A percentile compares a stretch with the other conserved stretches of the same genome.
Evolutionary conservation across 2,113 vertebrate species (phyloP).

Genomic region (Odobenus rosmarus): DNA sequence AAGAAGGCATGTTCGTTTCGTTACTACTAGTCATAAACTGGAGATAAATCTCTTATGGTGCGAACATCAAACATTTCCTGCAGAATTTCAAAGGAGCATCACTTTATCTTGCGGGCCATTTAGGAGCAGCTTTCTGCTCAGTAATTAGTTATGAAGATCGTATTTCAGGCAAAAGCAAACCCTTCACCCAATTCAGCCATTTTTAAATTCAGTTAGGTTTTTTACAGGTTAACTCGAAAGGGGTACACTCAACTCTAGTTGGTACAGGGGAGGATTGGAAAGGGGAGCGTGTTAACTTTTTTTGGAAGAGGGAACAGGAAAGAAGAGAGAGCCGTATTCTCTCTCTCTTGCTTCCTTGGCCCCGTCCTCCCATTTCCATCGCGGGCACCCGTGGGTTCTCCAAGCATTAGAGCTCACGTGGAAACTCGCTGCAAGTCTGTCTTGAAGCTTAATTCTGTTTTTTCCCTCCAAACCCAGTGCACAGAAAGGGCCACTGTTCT

Average conservation of each 20-base stretch:
- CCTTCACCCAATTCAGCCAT: neutral
- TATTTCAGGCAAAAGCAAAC: neutral
- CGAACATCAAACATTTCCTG: slow-evolving; percentile 46
- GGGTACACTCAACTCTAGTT: neutral
- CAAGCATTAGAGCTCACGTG: neutral
- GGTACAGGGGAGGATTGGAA: too few species aligned
- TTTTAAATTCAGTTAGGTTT: neutral
- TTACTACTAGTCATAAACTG: neutral
- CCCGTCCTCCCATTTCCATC: neutral
- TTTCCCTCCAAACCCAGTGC: neutral
- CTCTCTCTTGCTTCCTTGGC: neutral
- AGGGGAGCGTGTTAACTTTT: neutral
- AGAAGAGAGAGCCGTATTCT: neutral
- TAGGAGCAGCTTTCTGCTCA: neutral
- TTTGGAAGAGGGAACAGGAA: neutral
- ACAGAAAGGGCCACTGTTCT: neutral
- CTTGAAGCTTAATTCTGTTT: neutral
- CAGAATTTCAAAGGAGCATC: neutral
- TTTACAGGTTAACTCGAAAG: neutral
- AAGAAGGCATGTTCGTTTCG: neutral
- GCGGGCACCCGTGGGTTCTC: neutral
- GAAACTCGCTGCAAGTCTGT: neutral
- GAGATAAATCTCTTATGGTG: slow-evolving; percentile 2
- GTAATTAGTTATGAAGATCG: neutral
- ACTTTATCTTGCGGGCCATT: neutral